These are phyloP conservation scores for Varroa destructor DNA, from an alignment of 1,140 invertebrate genomes.

Conservation along the genomic window DNA sequence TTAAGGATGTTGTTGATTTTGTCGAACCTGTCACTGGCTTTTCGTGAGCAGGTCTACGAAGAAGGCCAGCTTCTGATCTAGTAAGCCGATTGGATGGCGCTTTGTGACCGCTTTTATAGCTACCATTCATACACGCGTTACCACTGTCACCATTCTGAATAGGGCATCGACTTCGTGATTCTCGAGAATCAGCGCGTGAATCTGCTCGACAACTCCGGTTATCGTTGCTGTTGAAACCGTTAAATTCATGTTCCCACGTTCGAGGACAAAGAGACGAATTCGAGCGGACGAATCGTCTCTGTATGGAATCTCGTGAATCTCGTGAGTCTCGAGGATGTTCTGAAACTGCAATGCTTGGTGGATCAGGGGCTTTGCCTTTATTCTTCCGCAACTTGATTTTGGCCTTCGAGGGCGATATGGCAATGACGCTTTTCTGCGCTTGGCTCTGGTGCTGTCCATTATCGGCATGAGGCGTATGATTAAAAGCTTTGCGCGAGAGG, in stretches of 20 bases:
- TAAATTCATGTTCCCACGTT: conserved; percentile 20
- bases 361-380: conserved; percentile 17
- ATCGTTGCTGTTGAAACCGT: conserved; percentile 4
- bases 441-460: not conserved
- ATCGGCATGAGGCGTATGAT: conserved; percentile 7
- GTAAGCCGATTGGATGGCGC: not conserved
- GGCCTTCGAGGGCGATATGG: conserved; percentile 18
- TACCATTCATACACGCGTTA: too few species aligned
- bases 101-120: too few species aligned
- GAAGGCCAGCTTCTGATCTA: not conserved
- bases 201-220: not conserved
- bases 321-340: not conserved
- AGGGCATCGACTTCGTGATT: not conserved
- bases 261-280: conserved; percentile 19
- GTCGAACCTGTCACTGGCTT: not conserved
- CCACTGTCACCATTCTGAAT: not conserved
- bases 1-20: conserved; percentile 9
- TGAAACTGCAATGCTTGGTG: not conserved
- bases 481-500: not conserved
- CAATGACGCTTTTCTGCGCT: conserved; percentile 19
- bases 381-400: conserved; percentile 25
- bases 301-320: not conserved
- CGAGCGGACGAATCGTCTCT: conserved; percentile 14
- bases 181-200: not conserved
- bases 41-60: not conserved